Evolutionary conservation across 2,113 vertebrate species (phyloP).

Genomic region (Varanus salvator): DNA sequence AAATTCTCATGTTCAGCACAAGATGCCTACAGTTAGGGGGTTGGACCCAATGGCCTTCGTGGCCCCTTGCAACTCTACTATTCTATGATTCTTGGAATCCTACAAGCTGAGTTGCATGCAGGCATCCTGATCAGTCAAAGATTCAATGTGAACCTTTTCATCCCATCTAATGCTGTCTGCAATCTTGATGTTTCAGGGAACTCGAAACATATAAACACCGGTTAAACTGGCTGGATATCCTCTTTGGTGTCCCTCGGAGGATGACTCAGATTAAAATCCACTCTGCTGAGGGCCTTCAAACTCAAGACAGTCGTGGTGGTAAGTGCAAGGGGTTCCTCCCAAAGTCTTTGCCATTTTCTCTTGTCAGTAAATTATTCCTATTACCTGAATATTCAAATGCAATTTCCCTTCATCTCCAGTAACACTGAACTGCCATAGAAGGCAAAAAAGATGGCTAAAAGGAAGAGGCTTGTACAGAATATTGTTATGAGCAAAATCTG

Average conservation of each 20-base stretch:
- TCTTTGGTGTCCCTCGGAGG: constrained; percentile 86
- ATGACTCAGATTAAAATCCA: constrained; percentile 87
- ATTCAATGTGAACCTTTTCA: background rate
- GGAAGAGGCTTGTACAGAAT: background rate
- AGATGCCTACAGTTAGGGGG: too few relatives aligned
- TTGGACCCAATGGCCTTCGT: too few relatives aligned
- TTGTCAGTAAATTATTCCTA: constrained; percentile 1
- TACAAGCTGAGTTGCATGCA: too few relatives aligned
- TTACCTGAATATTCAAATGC: background rate
- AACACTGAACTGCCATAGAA: background rate
- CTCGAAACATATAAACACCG: constrained; percentile 85
- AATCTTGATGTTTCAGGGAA: constrained; percentile 79
- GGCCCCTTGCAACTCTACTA: too few relatives aligned
- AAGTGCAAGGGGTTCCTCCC: constrained; percentile 35
- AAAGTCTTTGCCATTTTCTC: background rate
- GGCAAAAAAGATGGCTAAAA: background rate
- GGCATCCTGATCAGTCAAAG: background rate
- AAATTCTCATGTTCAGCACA: too few relatives aligned
- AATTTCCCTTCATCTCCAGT: background rate
- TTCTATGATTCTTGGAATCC: too few relatives aligned
- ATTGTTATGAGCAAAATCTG: background rate
- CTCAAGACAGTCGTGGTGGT: constrained; percentile 84
- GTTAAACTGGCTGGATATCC: constrained; percentile 83
- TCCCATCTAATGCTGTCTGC: background rate
- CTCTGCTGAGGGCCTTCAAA: constrained; percentile 83